phyloP scores from a whole-genome alignment of 2,888 invertebrate genomes.

The Pseudococcus longispinus region DNA sequence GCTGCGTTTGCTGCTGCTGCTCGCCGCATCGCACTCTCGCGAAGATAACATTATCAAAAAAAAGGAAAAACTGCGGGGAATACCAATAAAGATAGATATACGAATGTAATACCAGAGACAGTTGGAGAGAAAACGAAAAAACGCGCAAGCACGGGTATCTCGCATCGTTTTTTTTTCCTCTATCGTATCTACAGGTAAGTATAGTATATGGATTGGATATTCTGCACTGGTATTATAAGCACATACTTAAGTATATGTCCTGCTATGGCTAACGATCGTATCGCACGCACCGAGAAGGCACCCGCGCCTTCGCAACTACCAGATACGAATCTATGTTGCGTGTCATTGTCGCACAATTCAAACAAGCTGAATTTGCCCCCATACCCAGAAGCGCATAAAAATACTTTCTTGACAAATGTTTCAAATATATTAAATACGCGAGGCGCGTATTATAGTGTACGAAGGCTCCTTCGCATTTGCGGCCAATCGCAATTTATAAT shows the following conservation, averaged over 20 bases:
- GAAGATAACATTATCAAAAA: neutral
- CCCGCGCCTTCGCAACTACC: conserved; percentile 24
- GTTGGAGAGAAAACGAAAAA: neutral
- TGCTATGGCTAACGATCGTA: neutral
- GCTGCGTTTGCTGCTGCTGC: neutral
- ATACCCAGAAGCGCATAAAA: conserved; percentile 43
- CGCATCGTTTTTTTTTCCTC: neutral
- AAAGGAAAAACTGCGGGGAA: neutral
- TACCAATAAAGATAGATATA: neutral
- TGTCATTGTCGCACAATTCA: conserved; percentile 49
- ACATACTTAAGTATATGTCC: neutral
- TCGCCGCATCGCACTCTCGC: neutral
- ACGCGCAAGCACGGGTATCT: neutral
- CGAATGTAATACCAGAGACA: neutral
- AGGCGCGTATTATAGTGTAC: neutral
- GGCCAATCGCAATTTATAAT: conserved; percentile 47
- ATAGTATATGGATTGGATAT: too few relatives aligned
- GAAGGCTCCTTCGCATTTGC: neutral
- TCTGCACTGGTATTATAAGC: too few relatives aligned
- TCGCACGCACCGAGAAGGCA: neutral
- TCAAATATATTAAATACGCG: conserved; percentile 47
- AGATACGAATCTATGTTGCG: neutral
- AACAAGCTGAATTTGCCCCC: conserved; percentile 44
- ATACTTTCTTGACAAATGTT: conserved; percentile 49
- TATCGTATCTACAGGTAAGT: neutral